These are phyloP conservation scores for Gortyna flavago DNA, from an alignment of 2,888 invertebrate species.

Conservation along the genomic window DNA sequence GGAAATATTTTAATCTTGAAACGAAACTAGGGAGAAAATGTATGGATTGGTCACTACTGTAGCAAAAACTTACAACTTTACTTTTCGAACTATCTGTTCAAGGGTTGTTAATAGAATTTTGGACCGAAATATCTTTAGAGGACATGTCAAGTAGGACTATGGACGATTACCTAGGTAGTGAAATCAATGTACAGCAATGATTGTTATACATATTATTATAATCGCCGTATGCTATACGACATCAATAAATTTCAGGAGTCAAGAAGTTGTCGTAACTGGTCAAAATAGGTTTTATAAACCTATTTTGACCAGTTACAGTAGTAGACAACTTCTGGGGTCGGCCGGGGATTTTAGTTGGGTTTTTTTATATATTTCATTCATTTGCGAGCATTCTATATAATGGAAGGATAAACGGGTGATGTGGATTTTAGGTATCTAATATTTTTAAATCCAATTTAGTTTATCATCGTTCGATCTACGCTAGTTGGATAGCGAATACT, in stretches of 20 bases:
- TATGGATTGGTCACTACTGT: background rate
- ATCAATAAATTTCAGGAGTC: background rate
- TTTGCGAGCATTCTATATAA: too few species aligned
- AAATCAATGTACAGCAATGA: background rate
- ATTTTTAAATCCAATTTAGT: background rate
- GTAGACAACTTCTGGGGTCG: too few species aligned
- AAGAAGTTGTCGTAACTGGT: background rate
- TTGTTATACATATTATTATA: background rate
- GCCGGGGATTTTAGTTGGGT: too few species aligned
- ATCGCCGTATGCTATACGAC: background rate
- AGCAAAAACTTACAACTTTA: too few species aligned
- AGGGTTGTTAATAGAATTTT: background rate
- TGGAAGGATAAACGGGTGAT: background rate
- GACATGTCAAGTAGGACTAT: background rate
- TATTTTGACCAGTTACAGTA: too few species aligned
- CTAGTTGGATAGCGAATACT: background rate
- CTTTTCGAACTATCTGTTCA: background rate
- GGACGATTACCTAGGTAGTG: background rate
- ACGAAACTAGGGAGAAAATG: background rate
- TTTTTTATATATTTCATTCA: too few species aligned
- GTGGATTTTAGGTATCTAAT: background rate
- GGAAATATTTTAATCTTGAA: background rate
- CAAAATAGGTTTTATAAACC: background rate
- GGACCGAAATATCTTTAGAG: background rate
- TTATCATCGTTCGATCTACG: background rate